Percentiles rank a stretch among this genome's conserved stretches.
These are phyloP conservation scores for Agapornis canus DNA, from an alignment of 2,797 vertebrate species.

Conservation along the genomic window DNA sequence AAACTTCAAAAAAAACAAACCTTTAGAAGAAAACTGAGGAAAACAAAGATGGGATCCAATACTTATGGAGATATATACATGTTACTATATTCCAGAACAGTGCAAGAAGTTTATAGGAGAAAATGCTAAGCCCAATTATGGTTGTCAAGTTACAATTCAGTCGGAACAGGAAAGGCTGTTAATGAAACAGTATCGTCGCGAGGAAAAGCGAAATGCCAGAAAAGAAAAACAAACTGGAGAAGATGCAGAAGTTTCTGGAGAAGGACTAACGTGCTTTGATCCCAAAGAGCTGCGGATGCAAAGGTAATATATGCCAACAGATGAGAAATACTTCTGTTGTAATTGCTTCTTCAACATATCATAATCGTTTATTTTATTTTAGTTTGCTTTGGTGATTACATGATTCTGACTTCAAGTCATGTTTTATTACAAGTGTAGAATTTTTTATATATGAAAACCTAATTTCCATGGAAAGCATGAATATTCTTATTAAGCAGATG, in stretches of 20 bases:
- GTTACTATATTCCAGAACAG: conserved; percentile 76
- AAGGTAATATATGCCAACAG: conserved; percentile 80
- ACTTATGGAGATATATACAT: not conserved
- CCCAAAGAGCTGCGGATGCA: conserved; percentile 90
- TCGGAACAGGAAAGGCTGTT: conserved; percentile 95
- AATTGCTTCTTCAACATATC: conserved; percentile 44
- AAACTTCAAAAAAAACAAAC: not conserved
- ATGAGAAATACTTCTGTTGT: conserved; percentile 52
- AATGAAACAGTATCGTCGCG: conserved; percentile 90
- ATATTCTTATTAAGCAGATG: not conserved
- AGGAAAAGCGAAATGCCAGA: conserved; percentile 90
- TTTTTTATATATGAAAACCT: conserved; percentile 73
- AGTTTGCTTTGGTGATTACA: conserved; percentile 49
- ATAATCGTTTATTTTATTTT: conserved; percentile 34
- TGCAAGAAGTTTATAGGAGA: conserved; percentile 82
- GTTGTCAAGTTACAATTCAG: conserved; percentile 96
- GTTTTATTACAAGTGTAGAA: conserved; percentile 51
- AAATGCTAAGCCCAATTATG: conserved; percentile 84
- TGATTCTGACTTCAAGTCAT: conserved; percentile 56
- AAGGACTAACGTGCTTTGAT: conserved; percentile 85
- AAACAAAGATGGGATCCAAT: not conserved
- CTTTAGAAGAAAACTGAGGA: not conserved
- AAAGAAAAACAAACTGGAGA: conserved; percentile 86
- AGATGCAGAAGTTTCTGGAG: conserved; percentile 81
- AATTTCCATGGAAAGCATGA: conserved; percentile 74